phyloP scores from a whole-genome alignment of 2,797 vertebrate species.

The Pipistrellus pygmaeus region DNA sequence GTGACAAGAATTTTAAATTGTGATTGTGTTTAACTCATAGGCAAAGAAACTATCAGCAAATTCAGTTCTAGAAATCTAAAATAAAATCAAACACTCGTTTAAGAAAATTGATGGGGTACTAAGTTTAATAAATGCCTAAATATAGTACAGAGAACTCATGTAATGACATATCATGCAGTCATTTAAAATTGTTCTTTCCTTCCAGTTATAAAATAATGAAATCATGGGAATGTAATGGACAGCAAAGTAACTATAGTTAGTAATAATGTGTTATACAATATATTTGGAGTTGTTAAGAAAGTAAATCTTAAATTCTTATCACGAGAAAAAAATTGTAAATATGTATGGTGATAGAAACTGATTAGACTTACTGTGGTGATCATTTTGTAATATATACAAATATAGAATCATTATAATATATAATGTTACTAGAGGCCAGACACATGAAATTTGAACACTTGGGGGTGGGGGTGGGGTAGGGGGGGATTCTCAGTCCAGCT shows the following conservation, averaged over 20 bases:
- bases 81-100: background rate
- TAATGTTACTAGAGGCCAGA: no score
- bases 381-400: background rate
- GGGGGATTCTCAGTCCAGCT: no score
- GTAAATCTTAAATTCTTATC: background rate
- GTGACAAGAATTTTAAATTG: background rate
- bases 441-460: no score
- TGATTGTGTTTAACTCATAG: no score
- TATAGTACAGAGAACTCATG: background rate
- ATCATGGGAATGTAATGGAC: background rate
- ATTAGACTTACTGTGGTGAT: background rate
- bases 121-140: background rate
- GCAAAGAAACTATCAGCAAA: background rate
- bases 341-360: background rate
- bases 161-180: background rate
- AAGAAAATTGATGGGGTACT: background rate
- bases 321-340: background rate
- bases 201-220: background rate
- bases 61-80: background rate
- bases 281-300: background rate
- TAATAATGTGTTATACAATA: background rate
- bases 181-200: background rate
- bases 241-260: background rate
- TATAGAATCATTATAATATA: background rate
- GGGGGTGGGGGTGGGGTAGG: accelerated